Percentiles rank a stretch among this genome's conserved stretches.
These are phyloP conservation scores for Corythornis leucogaster DNA, from an alignment of 2,797 vertebrate species.

Conservation along the genomic window DNA sequence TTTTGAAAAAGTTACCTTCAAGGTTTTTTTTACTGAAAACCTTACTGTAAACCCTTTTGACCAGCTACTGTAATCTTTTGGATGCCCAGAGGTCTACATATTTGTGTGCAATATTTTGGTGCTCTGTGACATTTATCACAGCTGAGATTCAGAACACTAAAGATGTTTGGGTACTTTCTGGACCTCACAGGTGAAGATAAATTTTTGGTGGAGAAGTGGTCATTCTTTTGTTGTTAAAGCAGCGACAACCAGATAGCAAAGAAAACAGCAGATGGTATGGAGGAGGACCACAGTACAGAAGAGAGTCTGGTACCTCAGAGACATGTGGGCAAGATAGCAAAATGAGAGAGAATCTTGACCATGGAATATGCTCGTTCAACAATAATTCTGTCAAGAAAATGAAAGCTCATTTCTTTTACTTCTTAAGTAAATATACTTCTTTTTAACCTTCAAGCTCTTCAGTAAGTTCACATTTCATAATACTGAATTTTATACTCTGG, in stretches of 20 bases:
- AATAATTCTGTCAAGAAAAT: not conserved
- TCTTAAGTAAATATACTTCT: not conserved
- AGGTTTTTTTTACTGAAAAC: not conserved
- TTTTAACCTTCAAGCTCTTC: not conserved
- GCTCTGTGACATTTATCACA: not conserved
- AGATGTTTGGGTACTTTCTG: not conserved
- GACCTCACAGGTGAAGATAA: not conserved
- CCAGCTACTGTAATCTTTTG: not conserved
- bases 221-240: not conserved
- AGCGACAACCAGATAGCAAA: fast-evolving
- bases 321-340: not conserved
- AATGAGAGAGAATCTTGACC: not conserved
- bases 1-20: not conserved
- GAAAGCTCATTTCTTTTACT: not conserved
- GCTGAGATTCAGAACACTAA: not conserved
- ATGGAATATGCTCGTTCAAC: not conserved
- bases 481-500: not conserved
- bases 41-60: not conserved
- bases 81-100: not conserved
- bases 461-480: not conserved
- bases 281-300: not conserved
- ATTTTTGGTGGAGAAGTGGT: not conserved
- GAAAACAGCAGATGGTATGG: not conserved
- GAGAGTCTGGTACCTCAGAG: not conserved
- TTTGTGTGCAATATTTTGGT: not conserved